Evolutionary conservation across 1,140 invertebrate genomes (phyloP), one percentile per base, ranked within the genome.

Genomic region (Glomeris maerens): DNA sequence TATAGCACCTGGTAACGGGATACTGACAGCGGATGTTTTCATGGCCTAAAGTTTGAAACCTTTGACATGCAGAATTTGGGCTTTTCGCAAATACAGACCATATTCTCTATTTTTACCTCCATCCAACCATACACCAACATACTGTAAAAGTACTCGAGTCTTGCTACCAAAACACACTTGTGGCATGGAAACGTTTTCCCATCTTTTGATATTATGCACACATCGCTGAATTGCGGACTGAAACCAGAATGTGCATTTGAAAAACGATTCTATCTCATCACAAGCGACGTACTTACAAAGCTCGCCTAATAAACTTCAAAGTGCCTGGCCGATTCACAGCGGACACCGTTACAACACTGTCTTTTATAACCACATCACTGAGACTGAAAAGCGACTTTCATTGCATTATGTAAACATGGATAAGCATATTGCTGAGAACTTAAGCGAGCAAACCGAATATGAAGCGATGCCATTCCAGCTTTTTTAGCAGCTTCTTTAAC

Each of bases 91-190:
- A 10, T 3, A 39, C 26, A 5, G 10, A 21, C 28, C 4, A 29
- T 49, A 50, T 45, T 27, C 27, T n/a, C 10, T 0, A 10, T 7
- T 13, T 63, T 64, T 59, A 79, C 78, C 68, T 79, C 77, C 47
- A 74, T 72, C 82, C 82, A 85, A 49, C 76, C 73, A 57, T 74
- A 71, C 50, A 74, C 71, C 55, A 84, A 75, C 79, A 85, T 81
- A 54, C 76, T 78, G 44, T 74, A 68, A 64, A 85, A 87, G 65
- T 84, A 85, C 42, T 85, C 80, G 2, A 80, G 64, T 47, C 81
- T 62, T 1, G 80, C 78, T 0, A 75, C 73, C 21, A 85, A 65
- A 36, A 87, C 67, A 64, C 81, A 85, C 54, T 79, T 80, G 61
- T 87, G 82, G 31, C 79, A 81, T 2, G 69, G 62, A 40, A 82